Percentiles rank a stretch among this genome's conserved stretches.
Evolutionary conservation across 2,888 invertebrate genomes (phyloP).

Genomic region (Lissonota sp.): DNA sequence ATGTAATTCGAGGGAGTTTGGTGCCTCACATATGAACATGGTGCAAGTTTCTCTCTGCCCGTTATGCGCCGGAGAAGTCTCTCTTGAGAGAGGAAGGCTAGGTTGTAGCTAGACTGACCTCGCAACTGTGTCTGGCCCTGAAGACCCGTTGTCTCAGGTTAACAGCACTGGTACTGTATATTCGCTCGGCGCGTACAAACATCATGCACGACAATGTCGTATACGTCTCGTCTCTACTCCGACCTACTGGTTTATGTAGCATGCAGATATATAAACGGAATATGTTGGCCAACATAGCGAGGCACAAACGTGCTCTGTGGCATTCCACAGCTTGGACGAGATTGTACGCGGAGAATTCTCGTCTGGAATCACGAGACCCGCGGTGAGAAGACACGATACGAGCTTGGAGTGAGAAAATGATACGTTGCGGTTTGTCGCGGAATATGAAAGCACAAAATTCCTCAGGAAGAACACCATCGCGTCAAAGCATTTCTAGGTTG

Average conservation of each 20-base stretch:
- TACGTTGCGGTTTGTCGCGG: slow-evolving; percentile 35
- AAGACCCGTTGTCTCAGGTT: slow-evolving; percentile 7
- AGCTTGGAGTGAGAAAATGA: background rate
- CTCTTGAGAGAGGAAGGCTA: no score
- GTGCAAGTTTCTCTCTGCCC: no score
- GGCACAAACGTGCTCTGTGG: background rate
- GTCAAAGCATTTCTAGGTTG: slow-evolving; percentile 28
- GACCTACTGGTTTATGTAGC: background rate
- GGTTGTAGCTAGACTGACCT: slow-evolving; percentile 47
- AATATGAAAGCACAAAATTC: background rate
- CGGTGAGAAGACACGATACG: background rate
- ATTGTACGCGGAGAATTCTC: slow-evolving; percentile 50
- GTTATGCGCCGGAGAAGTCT: no score
- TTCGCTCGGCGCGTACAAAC: slow-evolving; percentile 3
- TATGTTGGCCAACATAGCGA: background rate
- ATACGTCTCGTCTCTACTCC: slow-evolving; percentile 16
- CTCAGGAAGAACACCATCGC: slow-evolving; percentile 22
- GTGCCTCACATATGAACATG: no score
- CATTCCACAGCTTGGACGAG: slow-evolving; percentile 57
- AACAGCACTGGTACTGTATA: slow-evolving; percentile 37
- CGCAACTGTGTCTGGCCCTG: slow-evolving; percentile 26
- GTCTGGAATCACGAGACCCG: slow-evolving; percentile 50
- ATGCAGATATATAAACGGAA: background rate
- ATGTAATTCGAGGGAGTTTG: no score
- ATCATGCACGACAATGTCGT: slow-evolving; percentile 48